These are phyloP conservation scores for Aphrophora alni DNA, from an alignment of 2,888 invertebrate species.

Conservation along the genomic window DNA sequence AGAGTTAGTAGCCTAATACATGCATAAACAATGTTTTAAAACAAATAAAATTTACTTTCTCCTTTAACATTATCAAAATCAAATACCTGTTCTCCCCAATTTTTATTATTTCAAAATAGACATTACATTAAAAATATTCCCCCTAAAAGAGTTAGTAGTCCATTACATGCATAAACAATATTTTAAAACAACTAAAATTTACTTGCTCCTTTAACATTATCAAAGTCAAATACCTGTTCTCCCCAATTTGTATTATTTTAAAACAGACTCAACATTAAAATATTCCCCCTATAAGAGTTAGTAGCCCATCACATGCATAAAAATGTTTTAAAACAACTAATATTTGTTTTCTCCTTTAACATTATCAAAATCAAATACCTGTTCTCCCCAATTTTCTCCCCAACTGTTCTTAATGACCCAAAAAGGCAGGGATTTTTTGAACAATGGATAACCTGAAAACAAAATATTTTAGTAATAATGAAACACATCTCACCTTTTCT, in stretches of 20 bases:
- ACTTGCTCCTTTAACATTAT: too few species aligned
- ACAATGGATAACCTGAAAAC: constrained; percentile 75
- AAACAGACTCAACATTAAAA: too few species aligned
- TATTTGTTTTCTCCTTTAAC: too few species aligned
- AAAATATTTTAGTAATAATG: constrained; percentile 45
- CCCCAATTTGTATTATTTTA: too few species aligned
- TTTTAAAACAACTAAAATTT: not conserved
- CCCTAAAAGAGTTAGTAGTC: too few species aligned
- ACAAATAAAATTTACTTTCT: not conserved
- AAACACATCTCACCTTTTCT: constrained; percentile 64
- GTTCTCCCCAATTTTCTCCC: constrained; percentile 91
- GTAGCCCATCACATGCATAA: not conserved
- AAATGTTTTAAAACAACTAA: not conserved
- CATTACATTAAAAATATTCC: too few species aligned
- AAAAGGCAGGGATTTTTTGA: constrained; percentile 81
- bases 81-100: constrained; percentile 82
- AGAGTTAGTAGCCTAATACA: too few species aligned
- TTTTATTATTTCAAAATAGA: too few species aligned
- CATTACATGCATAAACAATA: not conserved
- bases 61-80: too few species aligned
- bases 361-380: constrained; percentile 56
- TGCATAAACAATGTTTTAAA: not conserved
- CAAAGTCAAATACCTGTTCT: constrained; percentile 65
- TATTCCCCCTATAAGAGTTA: too few species aligned
- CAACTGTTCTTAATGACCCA: constrained; percentile 97